Evolutionary conservation across 2,888 invertebrate genomes (phyloP).

Genomic region (Noctua janthe): DNA sequence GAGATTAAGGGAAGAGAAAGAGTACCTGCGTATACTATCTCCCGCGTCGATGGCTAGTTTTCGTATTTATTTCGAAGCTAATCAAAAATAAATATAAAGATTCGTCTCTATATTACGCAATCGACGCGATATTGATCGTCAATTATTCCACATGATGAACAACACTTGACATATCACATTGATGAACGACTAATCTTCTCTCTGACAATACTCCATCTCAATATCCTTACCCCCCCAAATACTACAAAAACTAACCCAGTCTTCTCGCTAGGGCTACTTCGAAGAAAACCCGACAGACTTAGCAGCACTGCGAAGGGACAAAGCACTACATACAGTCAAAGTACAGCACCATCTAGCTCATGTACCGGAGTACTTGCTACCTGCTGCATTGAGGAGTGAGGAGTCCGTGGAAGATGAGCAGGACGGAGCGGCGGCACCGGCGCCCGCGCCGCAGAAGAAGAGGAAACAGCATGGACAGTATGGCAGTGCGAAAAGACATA

Average conservation of each 20-base stretch:
- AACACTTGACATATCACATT: constrained; percentile 78
- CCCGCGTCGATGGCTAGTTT: background rate
- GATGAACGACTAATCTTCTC: constrained; percentile 90
- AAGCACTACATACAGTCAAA: constrained; percentile 95
- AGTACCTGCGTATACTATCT: background rate
- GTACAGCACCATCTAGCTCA: constrained; percentile 96
- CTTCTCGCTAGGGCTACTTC: constrained; percentile 93
- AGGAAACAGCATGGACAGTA: constrained; percentile 76
- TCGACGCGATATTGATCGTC: background rate
- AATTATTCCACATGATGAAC: constrained; percentile 74
- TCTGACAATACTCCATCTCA: constrained; percentile 74
- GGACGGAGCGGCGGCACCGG: constrained; percentile 67
- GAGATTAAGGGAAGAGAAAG: background rate
- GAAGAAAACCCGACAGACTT: constrained; percentile 97
- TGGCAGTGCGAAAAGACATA: constrained; percentile 84
- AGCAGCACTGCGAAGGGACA: constrained; percentile 95
- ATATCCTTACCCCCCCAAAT: background rate
- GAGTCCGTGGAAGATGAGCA: constrained; percentile 84
- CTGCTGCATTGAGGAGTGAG: constrained; percentile 93
- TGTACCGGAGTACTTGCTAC: constrained; percentile 98
- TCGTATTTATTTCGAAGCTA: background rate
- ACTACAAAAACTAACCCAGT: constrained; percentile 4
- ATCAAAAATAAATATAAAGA: too few relatives aligned
- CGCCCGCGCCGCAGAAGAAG: constrained; percentile 77
- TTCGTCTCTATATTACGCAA: background rate